Base-by-base conservation (phyloP, 2,797 vertebrate genomes). In the Centroberyx gerrardi region DNA sequence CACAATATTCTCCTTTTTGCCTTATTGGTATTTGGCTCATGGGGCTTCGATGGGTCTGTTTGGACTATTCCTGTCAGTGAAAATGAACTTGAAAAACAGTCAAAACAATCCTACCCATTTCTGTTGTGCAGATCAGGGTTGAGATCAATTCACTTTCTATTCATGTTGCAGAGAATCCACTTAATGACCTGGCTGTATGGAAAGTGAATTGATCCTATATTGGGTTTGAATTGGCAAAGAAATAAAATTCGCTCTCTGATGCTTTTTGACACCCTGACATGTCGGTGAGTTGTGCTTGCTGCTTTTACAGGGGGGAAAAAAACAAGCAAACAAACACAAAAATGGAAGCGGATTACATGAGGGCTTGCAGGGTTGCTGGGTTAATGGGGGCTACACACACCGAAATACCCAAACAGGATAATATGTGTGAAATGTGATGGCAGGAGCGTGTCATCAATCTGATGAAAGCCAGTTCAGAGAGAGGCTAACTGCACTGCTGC, bases 341-440 rank as follows among this genome's bases (percentile, higher is more conserved):
- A 0, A 59, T 8, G 14, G 3, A 62, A 60, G 48, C 15, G 17
- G 27, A 58, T 67, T 62, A 72, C 18, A 68, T 27, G 14, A 68
- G 74, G 69, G 60, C 84, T 80, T 74, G 44, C 12, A 56, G 56
- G 48, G 5, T 79, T 69, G 83, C 61, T 83, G 40, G 70, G 79
- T 86, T 87, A 81, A 89, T 78, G 64, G 12, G 4, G 69, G 51
- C 73, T 85, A 33, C 59, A 46, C 42, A 66, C 42, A 55, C 8
- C 28, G 31, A 80, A 72, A 72, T 29, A 38, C 17, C 58, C 29
- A 67, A 76, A 77, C 36, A 52, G 55, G 68, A 72, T 70, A 33
- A 79, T 58, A 27, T 72, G 31, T 61, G 22, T 44, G 48, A 5
- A n/a, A 40, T 48, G 36, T 70, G 67, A 44, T 52, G 38, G 13